Evolutionary conservation across 2,113 vertebrate species (phyloP), one percentile per base, ranked within the genome.

Genomic region (Plecotus auritus): DNA sequence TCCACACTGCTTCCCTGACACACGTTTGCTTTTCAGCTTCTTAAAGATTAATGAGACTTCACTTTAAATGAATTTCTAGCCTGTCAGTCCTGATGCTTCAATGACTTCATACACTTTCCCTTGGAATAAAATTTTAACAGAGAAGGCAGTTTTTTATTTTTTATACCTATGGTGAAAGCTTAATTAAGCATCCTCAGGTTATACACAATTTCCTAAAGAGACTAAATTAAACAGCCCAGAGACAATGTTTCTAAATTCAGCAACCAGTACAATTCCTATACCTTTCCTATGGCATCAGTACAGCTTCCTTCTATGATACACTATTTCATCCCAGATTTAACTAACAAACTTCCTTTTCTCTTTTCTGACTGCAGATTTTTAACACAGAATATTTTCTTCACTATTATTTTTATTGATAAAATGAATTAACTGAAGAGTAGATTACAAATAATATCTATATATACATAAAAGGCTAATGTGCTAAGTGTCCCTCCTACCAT

Each of bases 41-140:
- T 97, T 96, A 97, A 98, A 98, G 89, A 98, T 97, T 98, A 97
- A 98, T 96, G 91, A 98, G 77, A 82, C 84, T 96, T 74, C 84
- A 91, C 85, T 96, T 96, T 97, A 97, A 97, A 97, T 40, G 72
- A 72, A 97, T 97, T 97, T 97, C 95, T 90, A 85, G 49, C 64
- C 61, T 95, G 72, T 94, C 96, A 95, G 83, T 96, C 93, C 95
- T 95, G 72, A 94, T 96, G 94, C 87, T 73, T 97, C 87, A 94
- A 13, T 88, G 77, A n/a, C 80, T 91, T 96, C 35, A 88, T 82
- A 67, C 17, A 82, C 91, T 95, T 94, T 98, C 72, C 47, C 56
- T 74, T 92, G 67, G 61, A 74, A 97, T 89, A 96, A 97, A 83
- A 96, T 96, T 91, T 95, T 91, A 97, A 96, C 47, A 96, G 80